Evolutionary conservation across 2,797 vertebrate species (phyloP).

Genomic region (Simalia tracyae): DNA sequence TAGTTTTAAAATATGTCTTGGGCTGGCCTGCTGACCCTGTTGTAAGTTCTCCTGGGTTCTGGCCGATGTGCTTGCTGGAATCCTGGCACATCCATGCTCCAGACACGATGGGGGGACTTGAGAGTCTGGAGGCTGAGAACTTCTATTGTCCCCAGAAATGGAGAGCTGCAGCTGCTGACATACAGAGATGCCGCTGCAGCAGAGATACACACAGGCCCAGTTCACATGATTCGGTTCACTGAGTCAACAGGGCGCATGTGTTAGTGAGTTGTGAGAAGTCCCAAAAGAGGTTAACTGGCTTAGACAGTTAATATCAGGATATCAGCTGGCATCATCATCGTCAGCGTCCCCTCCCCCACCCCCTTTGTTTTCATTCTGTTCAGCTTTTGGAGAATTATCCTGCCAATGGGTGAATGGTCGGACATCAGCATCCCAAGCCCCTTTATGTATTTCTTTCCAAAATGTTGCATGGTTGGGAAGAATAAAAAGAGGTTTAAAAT

Average conservation of each 20-base stretch:
- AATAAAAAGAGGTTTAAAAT: not conserved
- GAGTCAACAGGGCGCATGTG: not conserved
- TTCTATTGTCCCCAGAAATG: not conserved
- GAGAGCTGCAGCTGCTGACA: not conserved
- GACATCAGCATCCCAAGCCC: not conserved
- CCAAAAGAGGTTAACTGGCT: not conserved
- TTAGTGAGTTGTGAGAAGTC: not conserved
- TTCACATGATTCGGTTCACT: not conserved
- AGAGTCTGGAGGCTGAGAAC: not conserved
- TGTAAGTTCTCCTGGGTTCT: not conserved
- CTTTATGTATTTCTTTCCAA: not conserved
- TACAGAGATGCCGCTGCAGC: not conserved
- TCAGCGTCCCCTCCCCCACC: too few species aligned
- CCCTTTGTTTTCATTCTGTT: not conserved
- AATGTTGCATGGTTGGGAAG: not conserved
- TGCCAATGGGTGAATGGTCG: not conserved
- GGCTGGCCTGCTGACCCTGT: not conserved
- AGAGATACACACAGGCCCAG: not conserved
- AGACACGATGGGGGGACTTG: not conserved
- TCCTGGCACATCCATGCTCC: not conserved
- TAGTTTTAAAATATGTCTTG: not conserved
- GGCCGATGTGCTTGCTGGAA: not conserved
- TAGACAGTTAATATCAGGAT: not conserved
- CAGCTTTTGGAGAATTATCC: not conserved
- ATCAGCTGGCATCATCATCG: not conserved